These are phyloP conservation scores for Apolygus lucorum DNA, from an alignment of 1,140 invertebrate species.

Conservation along the genomic window DNA sequence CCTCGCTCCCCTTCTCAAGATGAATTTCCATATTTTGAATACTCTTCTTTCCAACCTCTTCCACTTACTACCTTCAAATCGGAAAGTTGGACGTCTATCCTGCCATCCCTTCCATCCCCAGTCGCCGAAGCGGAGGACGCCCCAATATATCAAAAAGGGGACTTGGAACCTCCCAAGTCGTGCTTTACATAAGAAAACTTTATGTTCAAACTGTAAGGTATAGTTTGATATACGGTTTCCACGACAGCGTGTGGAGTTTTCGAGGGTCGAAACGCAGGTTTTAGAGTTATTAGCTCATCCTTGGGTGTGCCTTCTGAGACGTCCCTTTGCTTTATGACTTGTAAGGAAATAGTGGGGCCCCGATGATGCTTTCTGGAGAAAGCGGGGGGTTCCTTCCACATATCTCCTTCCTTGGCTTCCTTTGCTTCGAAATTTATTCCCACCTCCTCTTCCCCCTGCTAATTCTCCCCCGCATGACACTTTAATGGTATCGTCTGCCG, in stretches of 20 bases:
- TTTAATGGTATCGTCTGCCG: neutral
- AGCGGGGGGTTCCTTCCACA: neutral
- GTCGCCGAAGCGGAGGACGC: neutral
- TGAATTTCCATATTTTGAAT: neutral
- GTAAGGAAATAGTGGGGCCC: slow-evolving; percentile 19
- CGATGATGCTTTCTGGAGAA: neutral
- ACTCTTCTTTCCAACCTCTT: neutral
- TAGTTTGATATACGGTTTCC: slow-evolving; percentile 10
- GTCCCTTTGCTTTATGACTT: slow-evolving; percentile 25
- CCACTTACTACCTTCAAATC: neutral
- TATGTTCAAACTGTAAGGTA: slow-evolving; percentile 2
- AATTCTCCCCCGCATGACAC: neutral
- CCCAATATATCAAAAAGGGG: neutral
- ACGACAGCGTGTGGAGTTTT: neutral
- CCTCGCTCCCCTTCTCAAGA: too few relatives aligned
- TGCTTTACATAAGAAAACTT: slow-evolving; percentile 25
- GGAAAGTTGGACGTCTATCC: neutral
- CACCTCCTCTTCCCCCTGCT: neutral
- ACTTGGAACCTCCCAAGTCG: neutral
- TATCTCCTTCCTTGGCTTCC: neutral
- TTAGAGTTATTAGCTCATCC: slow-evolving; percentile 12
- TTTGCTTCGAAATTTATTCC: slow-evolving; percentile 7
- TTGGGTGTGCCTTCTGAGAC: neutral
- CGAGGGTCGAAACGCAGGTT: slow-evolving; percentile 3
- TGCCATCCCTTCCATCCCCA: neutral